phyloP scores from a whole-genome alignment of 2,888 invertebrate genomes.

The Tetramorium bicarinatum region DNA sequence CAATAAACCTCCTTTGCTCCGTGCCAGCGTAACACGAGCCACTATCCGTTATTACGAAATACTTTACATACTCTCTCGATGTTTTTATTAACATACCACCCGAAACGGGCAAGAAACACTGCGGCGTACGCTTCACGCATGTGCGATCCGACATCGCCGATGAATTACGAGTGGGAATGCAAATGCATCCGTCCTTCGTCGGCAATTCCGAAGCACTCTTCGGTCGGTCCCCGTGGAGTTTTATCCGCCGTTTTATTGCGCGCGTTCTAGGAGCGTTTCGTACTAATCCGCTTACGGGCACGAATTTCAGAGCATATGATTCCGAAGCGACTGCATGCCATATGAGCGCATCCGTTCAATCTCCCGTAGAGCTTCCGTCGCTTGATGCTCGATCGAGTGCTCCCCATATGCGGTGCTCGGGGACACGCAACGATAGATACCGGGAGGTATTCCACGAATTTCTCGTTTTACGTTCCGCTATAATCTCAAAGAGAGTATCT shows the following conservation, averaged over 20 bases:
- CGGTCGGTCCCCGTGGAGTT: slow-evolving; percentile 33
- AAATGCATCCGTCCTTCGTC: slow-evolving; percentile 25
- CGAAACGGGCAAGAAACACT: not conserved
- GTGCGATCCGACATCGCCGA: slow-evolving; percentile 5
- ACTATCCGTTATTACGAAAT: slow-evolving; percentile 70
- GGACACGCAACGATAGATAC: slow-evolving; percentile 50
- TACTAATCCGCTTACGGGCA: slow-evolving; percentile 52
- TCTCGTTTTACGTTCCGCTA: slow-evolving; percentile 47
- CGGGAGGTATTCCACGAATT: slow-evolving; percentile 46
- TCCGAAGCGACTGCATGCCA: slow-evolving; percentile 46
- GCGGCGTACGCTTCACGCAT: slow-evolving; percentile 29
- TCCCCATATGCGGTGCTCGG: slow-evolving; percentile 7
- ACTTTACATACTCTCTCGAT: slow-evolving; percentile 62
- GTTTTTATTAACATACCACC: slow-evolving; percentile 55
- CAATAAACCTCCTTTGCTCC: slow-evolving; percentile 69
- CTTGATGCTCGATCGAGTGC: slow-evolving; percentile 46
- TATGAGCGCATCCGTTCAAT: slow-evolving; percentile 51
- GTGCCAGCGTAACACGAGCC: slow-evolving; percentile 53
- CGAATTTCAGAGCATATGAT: slow-evolving; percentile 54
- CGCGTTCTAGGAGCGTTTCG: slow-evolving; percentile 38
- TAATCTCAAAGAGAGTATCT: slow-evolving; percentile 49
- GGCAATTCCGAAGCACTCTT: slow-evolving; percentile 39
- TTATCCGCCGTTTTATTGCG: slow-evolving; percentile 50
- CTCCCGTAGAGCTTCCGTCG: slow-evolving; percentile 32
- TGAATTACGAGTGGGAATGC: slow-evolving; percentile 38